A percentile compares a stretch with the other conserved stretches of the same genome.
Evolutionary conservation across 2,888 invertebrate species (phyloP).

Genomic region (Rhaphigaster nebulosa): DNA sequence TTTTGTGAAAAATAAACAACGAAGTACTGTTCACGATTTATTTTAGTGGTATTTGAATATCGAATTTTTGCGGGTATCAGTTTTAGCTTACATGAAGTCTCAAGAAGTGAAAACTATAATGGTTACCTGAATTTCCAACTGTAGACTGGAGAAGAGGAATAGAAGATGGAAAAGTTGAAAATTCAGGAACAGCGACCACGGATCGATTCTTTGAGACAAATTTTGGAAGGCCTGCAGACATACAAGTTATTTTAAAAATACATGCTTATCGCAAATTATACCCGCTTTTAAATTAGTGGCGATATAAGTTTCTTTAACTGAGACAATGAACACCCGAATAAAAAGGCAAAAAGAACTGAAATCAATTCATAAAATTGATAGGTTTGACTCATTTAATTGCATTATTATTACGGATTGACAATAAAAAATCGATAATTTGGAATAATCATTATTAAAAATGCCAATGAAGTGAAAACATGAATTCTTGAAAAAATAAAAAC

Average conservation of each 20-base stretch:
- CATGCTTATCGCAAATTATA: neutral
- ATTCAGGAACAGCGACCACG: conserved; percentile 10
- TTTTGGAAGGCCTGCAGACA: neutral
- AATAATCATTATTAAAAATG: too few species aligned
- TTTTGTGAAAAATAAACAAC: too few species aligned
- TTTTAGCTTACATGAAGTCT: neutral
- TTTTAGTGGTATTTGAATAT: neutral
- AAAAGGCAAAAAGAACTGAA: neutral
- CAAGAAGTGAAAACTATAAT: neutral
- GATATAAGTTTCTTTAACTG: neutral
- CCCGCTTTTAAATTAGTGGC: neutral
- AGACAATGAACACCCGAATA: neutral
- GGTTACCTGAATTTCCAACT: conserved; percentile 22
- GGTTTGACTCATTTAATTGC: too few species aligned
- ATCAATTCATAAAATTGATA: too few species aligned
- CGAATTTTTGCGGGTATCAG: neutral
- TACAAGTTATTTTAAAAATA: neutral
- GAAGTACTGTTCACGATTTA: neutral
- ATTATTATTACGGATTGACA: too few species aligned
- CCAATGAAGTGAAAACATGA: too few species aligned
- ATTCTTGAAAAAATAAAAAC: too few species aligned
- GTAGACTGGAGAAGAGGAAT: neutral
- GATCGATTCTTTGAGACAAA: neutral
- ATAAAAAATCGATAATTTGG: too few species aligned
- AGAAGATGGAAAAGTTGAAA: conserved; percentile 30